These are phyloP conservation scores for Champsocephalus esox DNA, from an alignment of 2,797 vertebrate species.

Conservation along the genomic window DNA sequence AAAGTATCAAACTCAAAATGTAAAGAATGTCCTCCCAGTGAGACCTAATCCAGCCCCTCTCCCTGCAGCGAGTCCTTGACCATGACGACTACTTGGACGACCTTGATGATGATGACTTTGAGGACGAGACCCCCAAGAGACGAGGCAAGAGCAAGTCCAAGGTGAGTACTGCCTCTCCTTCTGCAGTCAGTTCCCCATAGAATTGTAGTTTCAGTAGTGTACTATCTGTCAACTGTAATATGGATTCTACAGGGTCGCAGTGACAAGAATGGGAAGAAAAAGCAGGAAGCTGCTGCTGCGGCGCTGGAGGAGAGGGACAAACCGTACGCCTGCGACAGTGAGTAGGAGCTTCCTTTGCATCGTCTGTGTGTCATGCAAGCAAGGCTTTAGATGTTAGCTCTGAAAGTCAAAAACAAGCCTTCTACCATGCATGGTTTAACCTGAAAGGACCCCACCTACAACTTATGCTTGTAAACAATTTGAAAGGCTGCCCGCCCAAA, in stretches of 20 bases:
- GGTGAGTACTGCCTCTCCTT: constrained; percentile 73
- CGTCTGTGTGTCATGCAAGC: constrained; percentile 39
- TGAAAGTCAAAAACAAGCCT: constrained; percentile 33
- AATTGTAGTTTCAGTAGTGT: not conserved
- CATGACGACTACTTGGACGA: constrained; percentile 97
- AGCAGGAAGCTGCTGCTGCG: constrained; percentile 90
- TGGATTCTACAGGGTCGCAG: constrained; percentile 87
- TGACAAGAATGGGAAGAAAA: constrained; percentile 93
- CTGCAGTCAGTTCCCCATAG: not conserved
- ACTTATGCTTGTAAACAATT: constrained; percentile 27
- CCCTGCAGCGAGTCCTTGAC: constrained; percentile 91
- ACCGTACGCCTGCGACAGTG: constrained; percentile 98
- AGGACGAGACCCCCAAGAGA: constrained; percentile 96
- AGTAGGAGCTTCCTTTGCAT: constrained; percentile 75
- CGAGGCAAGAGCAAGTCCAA: constrained; percentile 96
- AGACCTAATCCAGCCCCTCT: constrained; percentile 25
- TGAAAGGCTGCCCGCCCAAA: constrained; percentile 11
- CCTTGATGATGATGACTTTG: constrained; percentile 96
- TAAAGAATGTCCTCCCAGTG: not conserved
- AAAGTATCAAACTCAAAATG: not conserved
- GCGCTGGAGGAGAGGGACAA: constrained; percentile 96
- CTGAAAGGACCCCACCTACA: constrained; percentile 37
- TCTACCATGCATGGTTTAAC: constrained; percentile 54
- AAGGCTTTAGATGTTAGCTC: constrained; percentile 44
- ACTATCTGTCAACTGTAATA: constrained; percentile 17